Percentiles rank a stretch among this genome's conserved stretches.
phyloP scores from a whole-genome alignment of 1,140 invertebrate genomes.

The Physella acuta region DNA sequence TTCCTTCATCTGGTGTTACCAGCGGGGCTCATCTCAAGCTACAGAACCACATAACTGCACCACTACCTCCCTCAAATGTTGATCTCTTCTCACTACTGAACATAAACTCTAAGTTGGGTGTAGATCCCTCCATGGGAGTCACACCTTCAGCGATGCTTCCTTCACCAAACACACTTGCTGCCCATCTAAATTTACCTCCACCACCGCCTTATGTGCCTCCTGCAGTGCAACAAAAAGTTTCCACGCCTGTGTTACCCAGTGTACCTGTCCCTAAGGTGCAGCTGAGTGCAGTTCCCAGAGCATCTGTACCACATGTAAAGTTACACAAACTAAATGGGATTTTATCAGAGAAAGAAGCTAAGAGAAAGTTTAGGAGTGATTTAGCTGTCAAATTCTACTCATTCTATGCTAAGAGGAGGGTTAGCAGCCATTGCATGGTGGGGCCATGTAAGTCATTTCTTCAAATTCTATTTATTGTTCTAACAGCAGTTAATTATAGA shows the following conservation, averaged over 20 bases:
- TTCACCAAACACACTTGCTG: slow-evolving; percentile 20
- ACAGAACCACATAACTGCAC: slow-evolving; percentile 11
- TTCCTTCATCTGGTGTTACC: background rate
- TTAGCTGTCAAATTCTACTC: slow-evolving; percentile 45
- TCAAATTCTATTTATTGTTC: background rate
- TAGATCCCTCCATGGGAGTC: background rate
- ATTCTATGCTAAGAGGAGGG: slow-evolving; percentile 41
- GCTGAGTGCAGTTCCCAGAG: background rate
- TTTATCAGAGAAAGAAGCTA: slow-evolving; percentile 40
- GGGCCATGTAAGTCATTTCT: slow-evolving; percentile 55
- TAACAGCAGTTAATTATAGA: background rate
- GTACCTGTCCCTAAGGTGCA: background rate
- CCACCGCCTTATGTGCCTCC: slow-evolving; percentile 38
- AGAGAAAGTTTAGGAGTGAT: slow-evolving; percentile 40
- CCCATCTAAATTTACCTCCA: slow-evolving; percentile 31
- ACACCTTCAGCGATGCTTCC: slow-evolving; percentile 8
- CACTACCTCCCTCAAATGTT: slow-evolving; percentile 12
- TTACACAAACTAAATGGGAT: slow-evolving; percentile 38
- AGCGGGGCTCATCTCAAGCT: background rate
- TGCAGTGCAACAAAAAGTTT: slow-evolving; percentile 18
- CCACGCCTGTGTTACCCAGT: background rate
- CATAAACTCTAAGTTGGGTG: slow-evolving; percentile 2
- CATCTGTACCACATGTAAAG: slow-evolving; percentile 18
- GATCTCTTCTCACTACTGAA: slow-evolving; percentile 20
- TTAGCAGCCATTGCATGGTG: slow-evolving; percentile 55